Percentiles rank a stretch among this genome's conserved stretches.
These are phyloP conservation scores for Baccha elongata DNA, from an alignment of 2,888 invertebrate species.

Conservation along the genomic window DNA sequence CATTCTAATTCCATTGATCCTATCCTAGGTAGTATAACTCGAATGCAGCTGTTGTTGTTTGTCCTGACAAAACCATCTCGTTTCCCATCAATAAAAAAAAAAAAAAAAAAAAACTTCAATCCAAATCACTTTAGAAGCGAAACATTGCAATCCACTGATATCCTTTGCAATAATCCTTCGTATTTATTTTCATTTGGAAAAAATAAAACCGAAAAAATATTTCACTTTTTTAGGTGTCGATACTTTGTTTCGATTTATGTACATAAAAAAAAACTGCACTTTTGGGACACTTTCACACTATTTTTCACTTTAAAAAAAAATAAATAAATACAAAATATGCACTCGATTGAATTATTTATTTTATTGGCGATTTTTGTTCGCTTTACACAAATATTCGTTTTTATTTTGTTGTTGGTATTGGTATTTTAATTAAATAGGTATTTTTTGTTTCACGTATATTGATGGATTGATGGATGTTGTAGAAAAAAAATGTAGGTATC, in stretches of 20 bases:
- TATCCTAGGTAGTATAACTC: too few relatives aligned
- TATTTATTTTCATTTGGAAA: constrained; percentile 33
- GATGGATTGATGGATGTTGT: constrained; percentile 23
- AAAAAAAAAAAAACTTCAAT: constrained; percentile 36
- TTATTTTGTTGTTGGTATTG: neutral
- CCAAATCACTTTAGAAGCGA: constrained; percentile 46
- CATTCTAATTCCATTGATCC: constrained; percentile 68
- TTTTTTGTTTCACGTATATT: constrained; percentile 19
- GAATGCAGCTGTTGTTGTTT: constrained; percentile 67
- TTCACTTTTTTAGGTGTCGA: constrained; percentile 44
- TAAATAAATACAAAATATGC: constrained; percentile 2
- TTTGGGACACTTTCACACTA: constrained; percentile 40
- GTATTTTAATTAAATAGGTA: constrained; percentile 49
- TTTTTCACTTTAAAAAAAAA: constrained; percentile 10
- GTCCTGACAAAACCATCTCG: constrained; percentile 47
- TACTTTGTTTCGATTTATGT: constrained; percentile 26
- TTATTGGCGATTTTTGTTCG: constrained; percentile 44
- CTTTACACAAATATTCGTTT: constrained; percentile 38
- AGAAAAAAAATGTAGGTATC: constrained; percentile 34
- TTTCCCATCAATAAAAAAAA: constrained; percentile 6
- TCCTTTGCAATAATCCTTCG: constrained; percentile 67
- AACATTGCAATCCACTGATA: constrained; percentile 69
- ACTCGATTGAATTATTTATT: constrained; percentile 58
- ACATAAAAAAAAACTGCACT: constrained; percentile 26
- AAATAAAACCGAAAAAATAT: constrained; percentile 7